These are phyloP conservation scores for Garra rufa DNA, from an alignment of 2,113 vertebrate species.

Conservation along the genomic window DNA sequence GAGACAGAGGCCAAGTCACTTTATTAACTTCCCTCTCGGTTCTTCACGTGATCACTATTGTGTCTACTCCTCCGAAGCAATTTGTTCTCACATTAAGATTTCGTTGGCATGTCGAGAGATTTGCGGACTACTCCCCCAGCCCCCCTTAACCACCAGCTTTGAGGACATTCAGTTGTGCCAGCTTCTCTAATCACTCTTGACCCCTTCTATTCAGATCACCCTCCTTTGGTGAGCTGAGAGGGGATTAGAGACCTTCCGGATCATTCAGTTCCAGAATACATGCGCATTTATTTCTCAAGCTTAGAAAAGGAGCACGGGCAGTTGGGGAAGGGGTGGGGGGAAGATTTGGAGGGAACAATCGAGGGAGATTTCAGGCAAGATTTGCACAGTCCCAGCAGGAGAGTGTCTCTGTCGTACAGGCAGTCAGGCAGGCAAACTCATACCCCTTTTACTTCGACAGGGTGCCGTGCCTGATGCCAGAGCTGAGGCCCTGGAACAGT, in stretches of 20 bases:
- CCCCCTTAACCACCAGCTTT: constrained; percentile 20
- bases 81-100: constrained; percentile 22
- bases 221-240: constrained; percentile 35
- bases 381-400: constrained; percentile 26
- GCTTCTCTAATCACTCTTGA: constrained; percentile 42
- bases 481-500: not conserved
- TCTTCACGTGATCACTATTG: not conserved
- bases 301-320: constrained; percentile 28
- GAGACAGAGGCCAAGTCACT: not conserved
- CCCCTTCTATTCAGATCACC: constrained; percentile 30
- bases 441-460: not conserved
- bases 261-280: constrained; percentile 40
- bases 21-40: constrained; percentile 5
- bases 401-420: constrained; percentile 3
- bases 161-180: constrained; percentile 9
- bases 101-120: not conserved
- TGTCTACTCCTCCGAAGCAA: constrained; percentile 5
- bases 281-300: constrained; percentile 31
- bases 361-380: not conserved
- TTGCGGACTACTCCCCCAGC: not conserved
- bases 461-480: not conserved
- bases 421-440: constrained; percentile 12
- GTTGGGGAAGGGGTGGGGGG: not conserved
- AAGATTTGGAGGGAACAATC: not conserved
- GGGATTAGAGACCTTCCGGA: constrained; percentile 51